phyloP scores from a whole-genome alignment of 2,888 invertebrate genomes.

The Pomacea canaliculata region DNA sequence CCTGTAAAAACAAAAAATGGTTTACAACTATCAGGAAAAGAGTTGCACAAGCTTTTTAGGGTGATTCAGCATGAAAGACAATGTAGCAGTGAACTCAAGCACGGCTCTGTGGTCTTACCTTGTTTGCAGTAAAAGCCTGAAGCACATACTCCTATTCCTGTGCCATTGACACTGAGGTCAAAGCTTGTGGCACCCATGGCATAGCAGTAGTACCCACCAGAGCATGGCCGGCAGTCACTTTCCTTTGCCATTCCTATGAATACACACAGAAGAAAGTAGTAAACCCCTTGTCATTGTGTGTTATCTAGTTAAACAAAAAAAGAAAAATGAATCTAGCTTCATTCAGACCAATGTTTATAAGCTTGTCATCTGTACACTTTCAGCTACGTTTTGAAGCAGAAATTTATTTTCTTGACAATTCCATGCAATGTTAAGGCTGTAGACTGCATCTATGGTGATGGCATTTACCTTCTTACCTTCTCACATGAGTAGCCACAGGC shows the following conservation, averaged over 20 bases:
- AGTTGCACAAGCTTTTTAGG: not conserved
- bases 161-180: slow-evolving; percentile 59
- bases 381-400: no score
- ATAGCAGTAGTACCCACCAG: slow-evolving; percentile 62
- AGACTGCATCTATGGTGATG: no score
- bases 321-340: no score
- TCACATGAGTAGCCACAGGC: no score
- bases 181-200: slow-evolving; percentile 58
- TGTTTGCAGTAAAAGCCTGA: slow-evolving; percentile 65
- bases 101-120: slow-evolving; percentile 39
- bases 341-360: no score
- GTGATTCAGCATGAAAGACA: no score
- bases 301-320: no score
- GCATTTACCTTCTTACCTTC: no score
- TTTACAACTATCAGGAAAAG: not conserved
- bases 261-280: not conserved
- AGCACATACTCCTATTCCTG: slow-evolving; percentile 61
- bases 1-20: not conserved
- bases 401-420: no score
- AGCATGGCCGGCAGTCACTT: slow-evolving; percentile 57
- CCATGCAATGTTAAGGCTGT: no score
- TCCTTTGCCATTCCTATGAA: slow-evolving; percentile 28
- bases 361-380: no score
- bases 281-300: not conserved
- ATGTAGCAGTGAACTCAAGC: no score